phyloP scores from a whole-genome alignment of 2,888 invertebrate genomes.

The Macaria notata region DNA sequence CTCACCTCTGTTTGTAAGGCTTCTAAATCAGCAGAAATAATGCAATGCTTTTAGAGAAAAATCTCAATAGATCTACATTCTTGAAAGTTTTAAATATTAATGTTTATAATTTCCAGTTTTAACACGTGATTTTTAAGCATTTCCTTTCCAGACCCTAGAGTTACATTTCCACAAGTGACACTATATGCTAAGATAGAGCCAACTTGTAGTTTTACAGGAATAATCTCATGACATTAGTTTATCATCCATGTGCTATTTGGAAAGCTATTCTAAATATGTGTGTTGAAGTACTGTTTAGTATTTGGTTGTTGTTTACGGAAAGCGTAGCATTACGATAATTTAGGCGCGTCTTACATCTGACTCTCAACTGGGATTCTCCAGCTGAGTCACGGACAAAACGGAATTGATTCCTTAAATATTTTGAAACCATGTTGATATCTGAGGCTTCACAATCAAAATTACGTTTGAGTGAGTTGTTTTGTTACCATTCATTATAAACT shows the following conservation, averaged over 20 bases:
- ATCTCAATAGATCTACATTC: too few relatives aligned
- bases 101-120: too few relatives aligned
- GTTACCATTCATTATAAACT: conserved; percentile 15
- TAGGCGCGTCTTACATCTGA: conserved; percentile 29
- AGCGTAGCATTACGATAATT: conserved; percentile 32
- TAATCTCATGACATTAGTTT: too few relatives aligned
- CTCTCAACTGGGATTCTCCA: conserved; percentile 40
- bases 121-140: too few relatives aligned
- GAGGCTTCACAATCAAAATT: conserved; percentile 8
- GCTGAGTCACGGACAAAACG: conserved; percentile 31
- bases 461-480: conserved; percentile 19
- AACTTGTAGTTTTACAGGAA: too few relatives aligned
- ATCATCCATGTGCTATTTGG: not conserved
- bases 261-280: not conserved
- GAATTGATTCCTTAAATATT: conserved; percentile 40
- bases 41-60: too few relatives aligned
- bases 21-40: too few relatives aligned
- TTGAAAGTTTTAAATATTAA: too few relatives aligned
- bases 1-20: too few relatives aligned
- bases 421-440: conserved; percentile 24
- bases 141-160: too few relatives aligned
- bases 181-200: too few relatives aligned
- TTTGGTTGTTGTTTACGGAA: conserved; percentile 45
- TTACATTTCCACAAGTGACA: too few relatives aligned
- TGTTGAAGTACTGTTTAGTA: conserved; percentile 29